Base-by-base conservation (phyloP, 2,797 vertebrate genomes). In the Leuciscus waleckii region DNA sequence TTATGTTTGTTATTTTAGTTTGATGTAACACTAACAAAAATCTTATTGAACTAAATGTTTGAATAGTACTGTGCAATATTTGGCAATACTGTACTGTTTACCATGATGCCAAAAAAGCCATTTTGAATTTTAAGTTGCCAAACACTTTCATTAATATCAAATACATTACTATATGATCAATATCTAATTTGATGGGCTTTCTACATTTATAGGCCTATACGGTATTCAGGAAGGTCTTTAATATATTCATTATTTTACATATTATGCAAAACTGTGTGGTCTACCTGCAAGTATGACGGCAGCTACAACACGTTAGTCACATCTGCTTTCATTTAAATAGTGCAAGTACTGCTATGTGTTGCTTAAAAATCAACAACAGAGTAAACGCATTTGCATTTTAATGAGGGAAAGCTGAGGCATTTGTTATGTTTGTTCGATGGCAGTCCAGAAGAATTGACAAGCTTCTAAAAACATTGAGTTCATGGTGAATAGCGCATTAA, bases 311-410 rank as follows among this genome's bases (percentile, higher is more conserved):
- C 7, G 11, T 75, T 85, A 79, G 41, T 73, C 63, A 83, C 77
- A 82, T 76, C 79, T 56, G 56, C 54, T 56, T 81, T 84, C 26
- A 74, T 84, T 86, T 71, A 75, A 54, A 79, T 13, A 49, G 32
- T 6, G 26, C 13, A 1, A 43, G 76, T 73, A 58, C 54, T 79
- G 37, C 37, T 39, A 54, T 79, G 67, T n/a, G 61, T 79, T 87
- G 76, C 58, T 83, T 83, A 83, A 73, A 83, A 70, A 65, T 46
- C 81, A 83, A 70, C 76, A 83, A 79, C 74, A 67, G 79, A 85
- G 78, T 69, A 82, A 84, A 84, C 2, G 10, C 79, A 85, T 89
- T 89, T 88, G 85, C 88, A 89, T 89, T 84, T 89, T 85, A 81
- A 88, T 89, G 79, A 86, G 69, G 7, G 61, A 73, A 83, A 75